phyloP scores from a whole-genome alignment of 2,113 vertebrate species.

The Ia io region DNA sequence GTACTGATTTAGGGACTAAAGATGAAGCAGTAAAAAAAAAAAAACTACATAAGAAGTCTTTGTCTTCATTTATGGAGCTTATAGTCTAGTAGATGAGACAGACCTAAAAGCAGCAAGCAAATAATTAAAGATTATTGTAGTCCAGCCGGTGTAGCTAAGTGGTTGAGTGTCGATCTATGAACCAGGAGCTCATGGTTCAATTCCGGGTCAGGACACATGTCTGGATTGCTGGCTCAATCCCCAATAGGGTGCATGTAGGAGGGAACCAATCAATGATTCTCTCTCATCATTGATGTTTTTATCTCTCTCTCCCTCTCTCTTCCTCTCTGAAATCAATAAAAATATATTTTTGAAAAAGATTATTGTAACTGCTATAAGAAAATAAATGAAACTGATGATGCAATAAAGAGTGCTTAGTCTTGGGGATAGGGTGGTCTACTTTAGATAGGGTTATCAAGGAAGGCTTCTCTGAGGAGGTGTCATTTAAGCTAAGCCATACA shows the following conservation, averaged over 20 bases:
- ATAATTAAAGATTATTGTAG: neutral
- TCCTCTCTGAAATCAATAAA: too few relatives aligned
- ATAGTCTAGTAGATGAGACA: neutral
- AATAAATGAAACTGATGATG: neutral
- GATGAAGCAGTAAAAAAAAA: neutral
- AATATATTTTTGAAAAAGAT: too few relatives aligned
- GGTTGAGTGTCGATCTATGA: too few relatives aligned
- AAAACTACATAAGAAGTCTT: neutral
- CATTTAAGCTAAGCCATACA: neutral
- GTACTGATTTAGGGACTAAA: neutral
- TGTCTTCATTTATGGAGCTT: neutral
- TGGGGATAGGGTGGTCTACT: neutral
- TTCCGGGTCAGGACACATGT: too few relatives aligned
- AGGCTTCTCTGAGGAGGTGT: neutral
- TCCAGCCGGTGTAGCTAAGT: too few relatives aligned
- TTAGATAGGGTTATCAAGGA: neutral
- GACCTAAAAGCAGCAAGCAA: neutral
- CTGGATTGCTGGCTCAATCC: too few relatives aligned
- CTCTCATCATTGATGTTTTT: too few relatives aligned
- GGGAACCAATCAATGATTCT: too few relatives aligned
- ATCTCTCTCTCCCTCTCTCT: too few relatives aligned
- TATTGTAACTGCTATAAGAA: neutral
- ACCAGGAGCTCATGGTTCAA: too few relatives aligned
- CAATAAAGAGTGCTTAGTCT: neutral
- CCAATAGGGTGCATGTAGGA: too few relatives aligned